Evolutionary conservation across 1,140 invertebrate species (phyloP).

Genomic region (Bombus superbus): DNA sequence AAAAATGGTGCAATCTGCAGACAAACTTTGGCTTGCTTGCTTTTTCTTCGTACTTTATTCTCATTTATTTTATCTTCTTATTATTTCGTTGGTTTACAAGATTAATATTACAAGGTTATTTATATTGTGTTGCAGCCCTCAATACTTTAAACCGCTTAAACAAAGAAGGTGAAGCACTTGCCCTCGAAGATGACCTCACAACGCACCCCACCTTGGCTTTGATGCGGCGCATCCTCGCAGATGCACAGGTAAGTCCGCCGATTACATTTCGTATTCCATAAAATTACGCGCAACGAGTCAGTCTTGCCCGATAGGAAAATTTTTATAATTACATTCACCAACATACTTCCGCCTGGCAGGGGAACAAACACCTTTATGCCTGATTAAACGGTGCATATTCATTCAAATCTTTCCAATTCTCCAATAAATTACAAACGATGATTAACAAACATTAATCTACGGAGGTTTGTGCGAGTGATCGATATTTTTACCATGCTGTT

Average conservation of each 20-base stretch:
- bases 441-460: neutral
- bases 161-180: conserved; percentile 79
- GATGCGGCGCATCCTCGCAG: conserved; percentile 82
- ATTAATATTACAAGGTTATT: no score
- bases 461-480: neutral
- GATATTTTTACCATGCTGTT: neutral
- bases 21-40: neutral
- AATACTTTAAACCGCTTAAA: conserved; percentile 78
- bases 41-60: neutral
- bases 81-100: no score
- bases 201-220: conserved; percentile 82
- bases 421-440: neutral
- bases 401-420: no score
- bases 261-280: neutral
- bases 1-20: no score
- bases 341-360: neutral
- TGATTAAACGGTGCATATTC: neutral
- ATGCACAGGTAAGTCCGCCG: conserved; percentile 78
- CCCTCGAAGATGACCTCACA: conserved; percentile 80
- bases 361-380: neutral
- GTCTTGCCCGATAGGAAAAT: neutral
- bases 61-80: neutral
- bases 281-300: no score
- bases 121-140: conserved; percentile 74
- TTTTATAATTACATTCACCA: neutral